Percentiles rank a stretch among this genome's conserved stretches.
Evolutionary conservation across 2,888 invertebrate species (phyloP).

Genomic region (Acrobasis suavella): DNA sequence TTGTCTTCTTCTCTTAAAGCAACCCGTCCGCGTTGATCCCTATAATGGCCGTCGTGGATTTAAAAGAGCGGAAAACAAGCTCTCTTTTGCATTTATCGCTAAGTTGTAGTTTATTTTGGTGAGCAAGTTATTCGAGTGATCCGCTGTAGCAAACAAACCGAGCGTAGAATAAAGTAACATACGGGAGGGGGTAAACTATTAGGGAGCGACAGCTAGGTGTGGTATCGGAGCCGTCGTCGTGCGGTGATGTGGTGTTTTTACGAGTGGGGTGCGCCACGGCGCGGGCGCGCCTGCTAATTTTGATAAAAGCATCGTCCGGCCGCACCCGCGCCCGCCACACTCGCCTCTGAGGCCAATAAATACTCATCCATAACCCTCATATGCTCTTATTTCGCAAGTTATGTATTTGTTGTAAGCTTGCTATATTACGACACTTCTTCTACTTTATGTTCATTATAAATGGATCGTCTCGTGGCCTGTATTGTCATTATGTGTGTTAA

Average conservation of each 20-base stretch:
- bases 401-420: slow-evolving; percentile 5
- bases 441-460: no score
- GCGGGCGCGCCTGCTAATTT: slow-evolving; percentile 78
- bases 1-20: slow-evolving; percentile 29
- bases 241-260: slow-evolving; percentile 75
- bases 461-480: no score
- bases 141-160: slow-evolving; percentile 12
- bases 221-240: slow-evolving; percentile 63
- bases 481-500: no score
- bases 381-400: slow-evolving; percentile 7
- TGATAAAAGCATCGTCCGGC: slow-evolving; percentile 79
- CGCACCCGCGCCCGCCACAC: slow-evolving; percentile 61
- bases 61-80: slow-evolving; percentile 27
- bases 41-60: slow-evolving; percentile 31
- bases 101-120: neutral
- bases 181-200: slow-evolving; percentile 56
- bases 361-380: slow-evolving; percentile 40
- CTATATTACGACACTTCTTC: neutral
- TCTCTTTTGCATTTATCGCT: neutral
- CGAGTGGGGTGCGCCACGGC: slow-evolving; percentile 72
- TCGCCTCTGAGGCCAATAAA: slow-evolving; percentile 61
- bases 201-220: slow-evolving; percentile 72
- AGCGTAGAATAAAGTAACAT: slow-evolving; percentile 24
- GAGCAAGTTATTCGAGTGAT: neutral
- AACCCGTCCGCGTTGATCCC: slow-evolving; percentile 27